A percentile compares a stretch with the other conserved stretches of the same genome.
These are phyloP conservation scores for Catostylus mosaicus DNA, from an alignment of 30 jellyfish, hydroid and myxozoan species.

Conservation along the genomic window DNA sequence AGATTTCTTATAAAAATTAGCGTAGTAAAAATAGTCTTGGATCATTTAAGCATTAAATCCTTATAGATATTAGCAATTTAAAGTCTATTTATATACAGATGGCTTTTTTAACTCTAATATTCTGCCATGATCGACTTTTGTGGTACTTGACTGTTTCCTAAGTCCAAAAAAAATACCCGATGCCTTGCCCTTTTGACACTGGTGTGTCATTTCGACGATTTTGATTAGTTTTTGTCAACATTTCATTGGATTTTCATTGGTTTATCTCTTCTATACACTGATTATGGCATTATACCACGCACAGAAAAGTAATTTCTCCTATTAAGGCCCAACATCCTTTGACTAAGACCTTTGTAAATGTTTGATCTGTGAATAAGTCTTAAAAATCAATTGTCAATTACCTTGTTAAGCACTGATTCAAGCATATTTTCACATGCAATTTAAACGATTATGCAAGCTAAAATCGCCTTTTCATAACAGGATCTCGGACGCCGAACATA, in stretches of 20 bases:
- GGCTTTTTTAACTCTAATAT: too few species aligned
- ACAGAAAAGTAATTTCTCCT: conserved; percentile 7
- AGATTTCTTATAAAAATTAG: too few species aligned
- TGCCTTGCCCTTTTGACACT: not conserved
- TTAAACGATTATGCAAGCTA: conserved; percentile 41
- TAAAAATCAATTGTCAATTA: conserved; percentile 56
- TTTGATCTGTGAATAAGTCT: conserved; percentile 28
- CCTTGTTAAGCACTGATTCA: conserved; percentile 40
- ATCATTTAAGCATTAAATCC: too few species aligned
- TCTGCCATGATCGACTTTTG: too few species aligned
- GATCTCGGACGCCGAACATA: conserved; percentile 62
- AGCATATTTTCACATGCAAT: conserved; percentile 54
- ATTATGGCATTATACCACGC: conserved; percentile 29
- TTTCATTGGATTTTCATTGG: conserved; percentile 13
- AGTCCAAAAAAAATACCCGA: not conserved
- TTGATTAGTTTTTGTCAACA: conserved; percentile 1
- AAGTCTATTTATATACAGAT: too few species aligned
- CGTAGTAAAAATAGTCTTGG: too few species aligned
- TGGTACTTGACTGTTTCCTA: too few species aligned
- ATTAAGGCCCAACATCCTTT: conserved; percentile 29
- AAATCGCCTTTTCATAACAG: conserved; percentile 77
- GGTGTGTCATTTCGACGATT: not conserved
- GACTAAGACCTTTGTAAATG: conserved; percentile 25
- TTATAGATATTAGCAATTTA: too few species aligned
- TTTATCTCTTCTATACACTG: conserved; percentile 10